Conservation (phyloP, 2,113 vertebrate genomes). For the Electrona antarctica region DNA sequence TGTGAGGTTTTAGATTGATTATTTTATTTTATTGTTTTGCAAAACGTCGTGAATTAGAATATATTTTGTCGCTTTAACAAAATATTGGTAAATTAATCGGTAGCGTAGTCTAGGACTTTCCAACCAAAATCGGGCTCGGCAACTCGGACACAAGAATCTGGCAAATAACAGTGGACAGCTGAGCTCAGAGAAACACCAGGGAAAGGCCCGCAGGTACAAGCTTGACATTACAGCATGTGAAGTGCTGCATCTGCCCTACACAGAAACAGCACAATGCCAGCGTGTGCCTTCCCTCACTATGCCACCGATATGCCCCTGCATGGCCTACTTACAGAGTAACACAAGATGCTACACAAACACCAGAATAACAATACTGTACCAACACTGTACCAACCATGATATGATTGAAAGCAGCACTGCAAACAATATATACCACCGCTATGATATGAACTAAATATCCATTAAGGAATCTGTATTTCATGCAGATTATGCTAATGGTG, state of each 20-base stretch:
- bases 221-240: neutral
- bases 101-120: too few relatives aligned
- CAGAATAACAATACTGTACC: slow-evolving; percentile 11
- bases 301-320: slow-evolving; percentile 36
- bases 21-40: too few relatives aligned
- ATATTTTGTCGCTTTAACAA: too few relatives aligned
- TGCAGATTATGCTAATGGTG: too few relatives aligned
- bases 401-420: slow-evolving; percentile 11
- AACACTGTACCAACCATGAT: neutral
- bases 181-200: slow-evolving; percentile 5
- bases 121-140: too few relatives aligned
- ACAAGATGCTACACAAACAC: neutral
- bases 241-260: too few relatives aligned
- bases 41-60: too few relatives aligned
- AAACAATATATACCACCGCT: slow-evolving; percentile 8
- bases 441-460: neutral
- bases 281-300: slow-evolving; percentile 20
- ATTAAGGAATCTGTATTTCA: too few relatives aligned
- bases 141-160: too few relatives aligned
- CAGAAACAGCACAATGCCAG: too few relatives aligned
- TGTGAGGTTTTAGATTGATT: too few relatives aligned
- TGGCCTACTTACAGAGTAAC: slow-evolving; percentile 33
- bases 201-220: neutral
- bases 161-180: neutral
- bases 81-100: too few relatives aligned